Percentiles rank a stretch among this genome's conserved stretches.
Conservation (phyloP, 2,888 invertebrate genomes). For the Cryptocephalus moraei region DNA sequence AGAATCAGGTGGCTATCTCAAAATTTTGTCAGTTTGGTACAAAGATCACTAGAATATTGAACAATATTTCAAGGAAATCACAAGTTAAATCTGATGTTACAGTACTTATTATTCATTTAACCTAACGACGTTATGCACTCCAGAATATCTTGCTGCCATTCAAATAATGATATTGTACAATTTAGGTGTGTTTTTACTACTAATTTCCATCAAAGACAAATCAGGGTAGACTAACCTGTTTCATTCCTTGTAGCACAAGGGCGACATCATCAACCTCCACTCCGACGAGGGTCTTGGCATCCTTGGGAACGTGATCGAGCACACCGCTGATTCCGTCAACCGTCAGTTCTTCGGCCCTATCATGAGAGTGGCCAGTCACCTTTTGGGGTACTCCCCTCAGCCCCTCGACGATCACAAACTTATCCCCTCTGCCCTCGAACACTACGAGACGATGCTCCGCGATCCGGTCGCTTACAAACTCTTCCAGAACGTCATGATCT, state of each 20-base stretch:
- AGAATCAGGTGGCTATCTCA: too few relatives aligned
- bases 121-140: too few relatives aligned
- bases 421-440: slow-evolving; percentile 54
- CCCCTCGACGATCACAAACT: slow-evolving; percentile 35
- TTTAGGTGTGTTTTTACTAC: too few relatives aligned
- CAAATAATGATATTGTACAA: too few relatives aligned
- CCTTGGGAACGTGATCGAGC: slow-evolving; percentile 56
- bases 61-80: too few relatives aligned
- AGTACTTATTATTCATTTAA: too few relatives aligned
- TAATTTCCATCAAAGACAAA: too few relatives aligned
- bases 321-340: slow-evolving; percentile 52
- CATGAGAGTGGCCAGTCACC: slow-evolving; percentile 44
- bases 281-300: slow-evolving; percentile 52
- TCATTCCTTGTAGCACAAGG: slow-evolving; percentile 16
- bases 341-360: slow-evolving; percentile 40
- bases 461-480: slow-evolving; percentile 48
- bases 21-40: too few relatives aligned
- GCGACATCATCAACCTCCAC: slow-evolving; percentile 44
- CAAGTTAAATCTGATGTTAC: too few relatives aligned
- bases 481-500: slow-evolving; percentile 47
- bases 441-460: slow-evolving; percentile 44
- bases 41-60: too few relatives aligned
- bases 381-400: slow-evolving; percentile 42
- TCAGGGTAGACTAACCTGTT: neutral
- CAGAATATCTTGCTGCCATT: too few relatives aligned